Percentiles rank a stretch among this genome's conserved stretches.
Conservation (phyloP, 2,888 invertebrate genomes). For the Yponomeuta malinellus region DNA sequence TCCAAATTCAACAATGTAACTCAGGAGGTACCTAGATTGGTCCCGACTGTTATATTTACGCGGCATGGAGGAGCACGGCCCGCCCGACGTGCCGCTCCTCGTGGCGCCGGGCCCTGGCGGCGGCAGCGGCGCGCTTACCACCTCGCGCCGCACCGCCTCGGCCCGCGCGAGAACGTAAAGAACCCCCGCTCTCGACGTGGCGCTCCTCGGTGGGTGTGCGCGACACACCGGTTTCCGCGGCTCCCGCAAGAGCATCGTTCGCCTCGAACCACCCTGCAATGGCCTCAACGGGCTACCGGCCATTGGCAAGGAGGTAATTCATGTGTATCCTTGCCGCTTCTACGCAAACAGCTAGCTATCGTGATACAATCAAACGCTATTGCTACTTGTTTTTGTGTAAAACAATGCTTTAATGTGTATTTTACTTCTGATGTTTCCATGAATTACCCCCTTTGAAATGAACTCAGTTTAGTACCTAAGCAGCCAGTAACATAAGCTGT, state of each 20-base stretch:
- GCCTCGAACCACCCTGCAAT: slow-evolving; percentile 79
- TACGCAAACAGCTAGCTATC: neutral
- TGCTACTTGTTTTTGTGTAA: neutral
- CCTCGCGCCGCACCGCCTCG: slow-evolving; percentile 60
- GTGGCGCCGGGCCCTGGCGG: slow-evolving; percentile 42
- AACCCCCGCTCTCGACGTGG: slow-evolving; percentile 68
- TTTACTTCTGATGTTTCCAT: slow-evolving; percentile 6
- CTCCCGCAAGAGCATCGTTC: slow-evolving; percentile 78
- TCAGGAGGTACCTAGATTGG: no score
- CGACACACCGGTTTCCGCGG: slow-evolving; percentile 77
- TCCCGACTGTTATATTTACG: slow-evolving; percentile 22
- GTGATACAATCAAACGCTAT: neutral
- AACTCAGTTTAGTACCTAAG: neutral
- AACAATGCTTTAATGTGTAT: neutral
- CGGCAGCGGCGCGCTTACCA: slow-evolving; percentile 49
- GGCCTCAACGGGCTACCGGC: slow-evolving; percentile 75
- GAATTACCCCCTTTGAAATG: slow-evolving; percentile 14
- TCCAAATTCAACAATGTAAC: no score
- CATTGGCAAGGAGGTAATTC: slow-evolving; percentile 76
- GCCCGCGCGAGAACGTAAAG: slow-evolving; percentile 46
- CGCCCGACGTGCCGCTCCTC: slow-evolving; percentile 67
- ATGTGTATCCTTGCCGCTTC: slow-evolving; percentile 24
- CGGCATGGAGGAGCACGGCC: slow-evolving; percentile 77
- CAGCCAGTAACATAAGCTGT: neutral
- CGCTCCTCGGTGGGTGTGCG: slow-evolving; percentile 80